Conservation (phyloP, 2,797 vertebrate species). For the Etheostoma nigrum region DNA sequence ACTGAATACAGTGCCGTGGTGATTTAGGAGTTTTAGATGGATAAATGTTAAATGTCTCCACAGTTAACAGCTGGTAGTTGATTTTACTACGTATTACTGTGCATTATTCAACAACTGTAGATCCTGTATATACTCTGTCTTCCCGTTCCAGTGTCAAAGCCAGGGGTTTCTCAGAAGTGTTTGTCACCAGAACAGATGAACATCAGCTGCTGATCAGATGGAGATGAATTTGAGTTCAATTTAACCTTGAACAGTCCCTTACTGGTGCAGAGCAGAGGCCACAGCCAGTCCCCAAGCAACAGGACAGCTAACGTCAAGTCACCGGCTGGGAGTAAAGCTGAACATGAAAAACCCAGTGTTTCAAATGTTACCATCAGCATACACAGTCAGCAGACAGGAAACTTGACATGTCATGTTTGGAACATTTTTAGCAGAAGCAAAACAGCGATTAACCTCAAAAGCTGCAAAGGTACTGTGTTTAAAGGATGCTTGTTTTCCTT, state of each 20-base stretch:
- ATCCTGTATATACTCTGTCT: neutral
- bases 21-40: too few relatives aligned
- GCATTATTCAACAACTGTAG: too few relatives aligned
- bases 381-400: constrained; percentile 5
- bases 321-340: neutral
- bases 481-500: neutral
- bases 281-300: neutral
- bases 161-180: constrained; percentile 41
- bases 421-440: constrained; percentile 42
- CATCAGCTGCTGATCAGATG: constrained; percentile 41
- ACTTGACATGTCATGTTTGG: constrained; percentile 13
- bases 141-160: constrained; percentile 42
- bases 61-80: too few relatives aligned
- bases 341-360: neutral
- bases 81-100: too few relatives aligned
- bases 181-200: constrained; percentile 14
- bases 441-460: constrained; percentile 2
- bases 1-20: too few relatives aligned
- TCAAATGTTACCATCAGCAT: neutral
- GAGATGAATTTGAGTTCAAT: constrained; percentile 13
- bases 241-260: constrained; percentile 16
- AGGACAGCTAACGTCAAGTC: neutral
- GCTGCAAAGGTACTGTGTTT: constrained; percentile 22
- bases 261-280: neutral
- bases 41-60: too few relatives aligned